These are phyloP conservation scores for Eupithecia vulgata DNA, from an alignment of 2,888 invertebrate genomes.

Conservation along the genomic window DNA sequence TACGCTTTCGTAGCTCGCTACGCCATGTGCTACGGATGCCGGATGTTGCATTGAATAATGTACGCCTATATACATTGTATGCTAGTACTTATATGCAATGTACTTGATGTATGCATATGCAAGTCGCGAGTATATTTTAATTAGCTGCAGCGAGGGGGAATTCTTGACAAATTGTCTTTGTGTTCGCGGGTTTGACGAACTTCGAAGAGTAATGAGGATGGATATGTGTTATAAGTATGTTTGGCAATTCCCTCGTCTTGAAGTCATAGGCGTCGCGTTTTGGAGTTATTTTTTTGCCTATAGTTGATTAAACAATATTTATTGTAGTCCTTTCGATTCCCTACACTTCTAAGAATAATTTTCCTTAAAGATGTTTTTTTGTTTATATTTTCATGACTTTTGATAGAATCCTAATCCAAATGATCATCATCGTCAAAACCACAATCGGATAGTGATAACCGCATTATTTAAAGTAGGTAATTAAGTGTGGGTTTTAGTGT, in stretches of 20 bases:
- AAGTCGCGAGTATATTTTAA: slow-evolving; percentile 30
- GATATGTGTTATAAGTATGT: not conserved
- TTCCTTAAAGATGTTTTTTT: no score
- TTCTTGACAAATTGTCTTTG: slow-evolving; percentile 28
- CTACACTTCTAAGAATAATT: no score
- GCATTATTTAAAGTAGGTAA: not conserved
- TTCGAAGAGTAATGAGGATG: not conserved
- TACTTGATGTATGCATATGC: slow-evolving; percentile 14
- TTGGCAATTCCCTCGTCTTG: not conserved
- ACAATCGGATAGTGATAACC: not conserved
- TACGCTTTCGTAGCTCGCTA: slow-evolving; percentile 57
- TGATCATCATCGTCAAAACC: not conserved
- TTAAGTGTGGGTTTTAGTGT: not conserved
- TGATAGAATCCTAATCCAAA: no score
- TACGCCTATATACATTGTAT: slow-evolving; percentile 13
- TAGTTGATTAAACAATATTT: not conserved
- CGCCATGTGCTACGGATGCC: slow-evolving; percentile 55
- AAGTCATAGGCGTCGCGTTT: not conserved
- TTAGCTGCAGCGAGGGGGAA: slow-evolving; percentile 24
- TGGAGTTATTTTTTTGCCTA: not conserved
- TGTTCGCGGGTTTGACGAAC: slow-evolving; percentile 16
- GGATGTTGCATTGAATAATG: slow-evolving; percentile 52
- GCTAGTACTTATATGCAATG: not conserved
- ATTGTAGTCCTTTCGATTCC: no score
- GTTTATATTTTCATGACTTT: no score